Evolutionary conservation across 2,888 invertebrate genomes (phyloP).

Genomic region (Sympetrum striolatum): DNA sequence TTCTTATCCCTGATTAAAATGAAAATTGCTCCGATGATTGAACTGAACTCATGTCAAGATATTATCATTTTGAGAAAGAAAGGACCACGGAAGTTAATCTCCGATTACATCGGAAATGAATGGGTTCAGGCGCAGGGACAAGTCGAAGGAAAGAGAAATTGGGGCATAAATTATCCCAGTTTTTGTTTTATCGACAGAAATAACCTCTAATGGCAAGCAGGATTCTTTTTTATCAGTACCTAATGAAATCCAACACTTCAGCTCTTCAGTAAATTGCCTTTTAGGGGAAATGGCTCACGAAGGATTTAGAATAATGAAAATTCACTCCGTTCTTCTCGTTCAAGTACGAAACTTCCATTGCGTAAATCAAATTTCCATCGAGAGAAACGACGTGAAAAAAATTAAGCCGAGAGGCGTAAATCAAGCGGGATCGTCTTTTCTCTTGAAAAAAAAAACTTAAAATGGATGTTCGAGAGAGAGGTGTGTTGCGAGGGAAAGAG

Average conservation of each 20-base stretch:
- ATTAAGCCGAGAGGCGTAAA: background rate
- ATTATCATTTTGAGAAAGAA: too few species aligned
- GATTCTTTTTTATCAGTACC: background rate
- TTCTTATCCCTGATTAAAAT: too few species aligned
- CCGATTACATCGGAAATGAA: too few species aligned
- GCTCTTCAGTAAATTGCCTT: background rate
- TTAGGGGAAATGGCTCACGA: background rate
- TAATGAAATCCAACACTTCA: background rate
- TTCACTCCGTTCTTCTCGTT: background rate
- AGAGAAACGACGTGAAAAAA: background rate
- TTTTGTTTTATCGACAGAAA: too few species aligned
- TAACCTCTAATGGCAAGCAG: background rate
- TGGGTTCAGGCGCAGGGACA: too few species aligned
- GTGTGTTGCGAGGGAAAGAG: background rate
- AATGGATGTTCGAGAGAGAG: background rate
- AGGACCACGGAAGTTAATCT: too few species aligned
- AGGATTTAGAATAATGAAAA: background rate
- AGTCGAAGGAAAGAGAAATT: too few species aligned
- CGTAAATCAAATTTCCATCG: background rate
- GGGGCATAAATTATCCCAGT: too few species aligned
- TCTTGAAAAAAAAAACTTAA: background rate
- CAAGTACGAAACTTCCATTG: background rate
- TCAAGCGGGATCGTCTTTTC: background rate
- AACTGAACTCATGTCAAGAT: too few species aligned
- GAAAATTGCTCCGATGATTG: too few species aligned